These are phyloP conservation scores for Drosophila hamatofila DNA, from an alignment of 2,888 invertebrate species.

Conservation along the genomic window DNA sequence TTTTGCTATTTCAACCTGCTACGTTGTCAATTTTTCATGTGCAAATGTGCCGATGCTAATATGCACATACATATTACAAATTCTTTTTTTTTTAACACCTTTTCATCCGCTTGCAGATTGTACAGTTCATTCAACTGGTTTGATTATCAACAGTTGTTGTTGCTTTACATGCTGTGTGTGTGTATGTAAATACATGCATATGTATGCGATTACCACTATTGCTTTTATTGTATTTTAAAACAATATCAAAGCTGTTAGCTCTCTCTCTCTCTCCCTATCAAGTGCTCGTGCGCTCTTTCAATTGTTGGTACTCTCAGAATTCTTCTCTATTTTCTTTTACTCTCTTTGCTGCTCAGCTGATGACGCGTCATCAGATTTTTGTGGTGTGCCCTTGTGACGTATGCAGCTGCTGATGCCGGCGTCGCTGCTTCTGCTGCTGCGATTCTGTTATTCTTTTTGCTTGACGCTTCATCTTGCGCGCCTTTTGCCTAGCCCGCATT, in stretches of 20 bases:
- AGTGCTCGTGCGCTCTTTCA: constrained; percentile 4
- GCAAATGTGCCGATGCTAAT: constrained; percentile 2
- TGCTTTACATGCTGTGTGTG: constrained; percentile 3
- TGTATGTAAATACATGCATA: constrained; percentile 11
- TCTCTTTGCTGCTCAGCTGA: constrained; percentile 45
- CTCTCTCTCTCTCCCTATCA: constrained; percentile 7
- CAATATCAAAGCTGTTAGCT: constrained; percentile 15
- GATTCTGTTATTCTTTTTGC: constrained; percentile 18
- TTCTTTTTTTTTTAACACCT: constrained; percentile 6
- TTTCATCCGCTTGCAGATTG: constrained; percentile 8
- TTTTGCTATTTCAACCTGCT: constrained; percentile 29
- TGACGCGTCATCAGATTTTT: constrained; percentile 55
- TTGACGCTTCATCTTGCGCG: constrained; percentile 44
- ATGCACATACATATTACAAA: too few species aligned
- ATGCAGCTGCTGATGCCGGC: constrained; percentile 40
- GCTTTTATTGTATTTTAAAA: constrained; percentile 14
- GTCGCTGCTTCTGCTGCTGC: constrained; percentile 10
- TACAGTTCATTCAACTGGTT: constrained; percentile 62
- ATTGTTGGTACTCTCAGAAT: background rate
- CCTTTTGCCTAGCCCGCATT: constrained; percentile 38
- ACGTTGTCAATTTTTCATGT: constrained; percentile 45
- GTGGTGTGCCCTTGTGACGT: constrained; percentile 49
- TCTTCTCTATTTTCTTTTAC: background rate
- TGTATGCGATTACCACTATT: constrained; percentile 7
- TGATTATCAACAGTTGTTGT: constrained; percentile 40